These are phyloP conservation scores for Heteromurus nitidus DNA, from an alignment of 2,888 invertebrate genomes.

Conservation along the genomic window DNA sequence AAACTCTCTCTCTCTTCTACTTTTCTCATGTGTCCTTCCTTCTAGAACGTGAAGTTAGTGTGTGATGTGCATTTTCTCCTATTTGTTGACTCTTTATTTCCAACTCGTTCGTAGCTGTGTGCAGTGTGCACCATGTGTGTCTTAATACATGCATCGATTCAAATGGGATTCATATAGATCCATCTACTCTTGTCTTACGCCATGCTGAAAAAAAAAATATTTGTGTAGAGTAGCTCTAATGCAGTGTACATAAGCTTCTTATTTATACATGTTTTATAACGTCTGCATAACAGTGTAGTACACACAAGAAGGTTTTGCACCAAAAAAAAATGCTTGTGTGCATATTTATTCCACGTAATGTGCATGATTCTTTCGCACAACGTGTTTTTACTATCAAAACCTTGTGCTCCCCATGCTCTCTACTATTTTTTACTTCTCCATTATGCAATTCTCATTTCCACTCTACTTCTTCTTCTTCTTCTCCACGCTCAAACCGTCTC, in stretches of 20 bases:
- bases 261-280: neutral
- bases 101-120: constrained; percentile 1
- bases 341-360: neutral
- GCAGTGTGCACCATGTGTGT: neutral
- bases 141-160: neutral
- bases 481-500: neutral
- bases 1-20: neutral
- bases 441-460: constrained; percentile 51
- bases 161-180: constrained; percentile 36
- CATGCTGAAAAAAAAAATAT: neutral
- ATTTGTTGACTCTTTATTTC: constrained; percentile 1
- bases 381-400: too few species aligned
- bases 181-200: neutral
- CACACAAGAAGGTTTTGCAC: too few species aligned
- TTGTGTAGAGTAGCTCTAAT: neutral
- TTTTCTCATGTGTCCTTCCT: neutral
- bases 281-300: constrained; percentile 8
- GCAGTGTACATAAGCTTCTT: neutral
- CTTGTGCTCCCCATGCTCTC: neutral
- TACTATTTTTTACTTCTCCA: constrained; percentile 8
- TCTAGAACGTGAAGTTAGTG: neutral
- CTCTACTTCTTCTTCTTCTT: constrained; percentile 22
- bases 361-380: too few species aligned
- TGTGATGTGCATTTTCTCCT: constrained; percentile 6
- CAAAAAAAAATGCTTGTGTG: neutral